phyloP scores from a whole-genome alignment of 2,797 vertebrate species.

The Eospalax fontanierii region DNA sequence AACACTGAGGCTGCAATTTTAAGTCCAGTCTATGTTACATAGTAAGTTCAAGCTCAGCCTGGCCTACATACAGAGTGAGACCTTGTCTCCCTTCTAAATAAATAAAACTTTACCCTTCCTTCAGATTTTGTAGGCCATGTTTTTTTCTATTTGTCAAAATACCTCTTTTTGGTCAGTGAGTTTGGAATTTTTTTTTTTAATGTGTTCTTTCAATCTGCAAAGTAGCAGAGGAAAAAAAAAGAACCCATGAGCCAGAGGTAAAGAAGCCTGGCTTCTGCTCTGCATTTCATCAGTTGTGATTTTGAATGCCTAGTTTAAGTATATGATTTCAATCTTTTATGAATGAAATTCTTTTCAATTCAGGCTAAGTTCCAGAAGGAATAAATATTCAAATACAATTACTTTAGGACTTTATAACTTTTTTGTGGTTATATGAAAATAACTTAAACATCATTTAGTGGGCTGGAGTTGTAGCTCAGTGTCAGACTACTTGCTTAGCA shows the following conservation, averaged over 20 bases:
- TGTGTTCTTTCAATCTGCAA: neutral
- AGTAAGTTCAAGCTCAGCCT: neutral
- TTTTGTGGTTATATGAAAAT: neutral
- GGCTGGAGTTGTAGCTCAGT: too few species aligned
- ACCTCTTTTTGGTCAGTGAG: neutral
- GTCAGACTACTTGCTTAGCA: neutral
- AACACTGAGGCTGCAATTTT: neutral
- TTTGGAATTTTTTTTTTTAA: neutral
- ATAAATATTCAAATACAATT: constrained; percentile 22
- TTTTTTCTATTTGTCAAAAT: constrained; percentile 14
- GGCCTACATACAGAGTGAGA: neutral
- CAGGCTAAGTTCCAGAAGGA: neutral
- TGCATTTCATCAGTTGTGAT: constrained; percentile 34
- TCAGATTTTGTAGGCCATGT: neutral
- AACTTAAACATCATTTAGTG: neutral
- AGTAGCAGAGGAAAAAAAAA: neutral
- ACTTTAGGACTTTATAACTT: neutral
- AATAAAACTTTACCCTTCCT: neutral
- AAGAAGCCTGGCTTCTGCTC: neutral
- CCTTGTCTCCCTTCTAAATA: neutral
- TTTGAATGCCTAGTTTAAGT: neutral
- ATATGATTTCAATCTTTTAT: constrained; percentile 50
- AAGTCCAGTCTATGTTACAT: neutral
- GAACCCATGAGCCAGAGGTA: neutral
- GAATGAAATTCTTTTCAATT: constrained; percentile 37